Evolutionary conservation across 2,888 invertebrate species (phyloP), one percentile per base, ranked within the genome.

Genomic region (Elmis aenea): DNA sequence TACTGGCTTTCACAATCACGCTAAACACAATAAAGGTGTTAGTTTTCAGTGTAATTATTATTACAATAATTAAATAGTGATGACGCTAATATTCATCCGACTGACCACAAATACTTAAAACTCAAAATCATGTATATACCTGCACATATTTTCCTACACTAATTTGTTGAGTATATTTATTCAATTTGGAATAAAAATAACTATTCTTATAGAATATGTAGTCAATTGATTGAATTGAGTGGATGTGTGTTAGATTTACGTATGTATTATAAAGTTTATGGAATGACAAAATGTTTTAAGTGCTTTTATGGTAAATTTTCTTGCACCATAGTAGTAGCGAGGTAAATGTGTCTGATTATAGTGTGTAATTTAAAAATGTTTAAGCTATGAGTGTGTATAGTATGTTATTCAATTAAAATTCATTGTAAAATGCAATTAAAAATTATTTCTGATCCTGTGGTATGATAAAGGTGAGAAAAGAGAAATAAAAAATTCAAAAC

Each of bases 161-260:
- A 37, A 43, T 42, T 40, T 42, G 40, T 42, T 44, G 42, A 48
- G 43, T 46, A 46, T 44, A 46, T 44, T 47, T 50, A 54, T 54
- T 53, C 50, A 51, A 42, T 54, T 42, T 46, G 42, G 50, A 44
- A 55, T 50, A 52, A 50, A 47, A 42, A 45, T 46, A 48, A 52
- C 52, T 57, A 57, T 61, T 59, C 56, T 59, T 57, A 57, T 59
- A 60, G 59, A 59, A 61, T 58, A 55, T 53, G 48, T 52, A 53
- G 57, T 57, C 56, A 57, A 56, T 57, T 57, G 55, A 51, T 54
- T 52, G 52, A 50, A 51, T 41, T 33, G 40, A 46, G 54, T 46
- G 52, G 31, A 40, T 34, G 40, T 34, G 29, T 27, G 34, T 37
- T 36, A 18, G 33, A 37, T 30, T 34, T 23, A 18, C 42, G 52